Evolutionary conservation across 2,888 invertebrate species (phyloP).

Genomic region (Drosophila buzzatii): DNA sequence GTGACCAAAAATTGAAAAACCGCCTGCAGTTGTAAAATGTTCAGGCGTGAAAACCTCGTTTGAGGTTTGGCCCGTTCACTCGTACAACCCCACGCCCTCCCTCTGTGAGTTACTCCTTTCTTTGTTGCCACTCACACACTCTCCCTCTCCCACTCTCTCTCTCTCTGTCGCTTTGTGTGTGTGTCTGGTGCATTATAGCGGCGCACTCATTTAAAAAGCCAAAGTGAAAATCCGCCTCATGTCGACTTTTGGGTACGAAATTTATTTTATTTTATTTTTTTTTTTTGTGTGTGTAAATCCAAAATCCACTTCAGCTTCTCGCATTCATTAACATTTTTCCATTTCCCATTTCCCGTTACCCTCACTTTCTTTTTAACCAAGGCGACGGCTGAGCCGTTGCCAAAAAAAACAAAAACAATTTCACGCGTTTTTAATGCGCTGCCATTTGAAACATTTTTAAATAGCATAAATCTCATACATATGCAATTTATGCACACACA

Average conservation of each 20-base stretch:
- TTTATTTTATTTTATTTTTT: neutral
- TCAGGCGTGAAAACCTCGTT: constrained; percentile 81
- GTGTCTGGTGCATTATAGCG: constrained; percentile 48
- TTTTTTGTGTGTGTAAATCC: constrained; percentile 30
- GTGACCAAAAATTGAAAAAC: constrained; percentile 79
- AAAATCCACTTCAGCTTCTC: constrained; percentile 65
- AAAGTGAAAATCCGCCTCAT: constrained; percentile 70
- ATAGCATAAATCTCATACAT: constrained; percentile 81
- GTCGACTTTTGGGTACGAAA: constrained; percentile 39
- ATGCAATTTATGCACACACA: constrained; percentile 70
- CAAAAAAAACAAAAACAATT: constrained; percentile 57
- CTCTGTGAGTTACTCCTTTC: constrained; percentile 5
- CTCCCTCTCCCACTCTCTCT: neutral
- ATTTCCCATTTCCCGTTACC: constrained; percentile 27
- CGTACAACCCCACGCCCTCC: neutral
- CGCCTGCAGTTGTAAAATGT: constrained; percentile 82
- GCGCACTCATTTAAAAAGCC: constrained; percentile 74
- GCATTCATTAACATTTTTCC: constrained; percentile 80
- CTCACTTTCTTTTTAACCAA: neutral
- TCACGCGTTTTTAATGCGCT: constrained; percentile 74
- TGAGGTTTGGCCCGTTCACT: constrained; percentile 65
- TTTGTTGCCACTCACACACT: neutral
- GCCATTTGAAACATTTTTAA: constrained; percentile 70
- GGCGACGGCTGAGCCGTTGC: constrained; percentile 19
- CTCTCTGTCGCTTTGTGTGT: neutral